These are phyloP conservation scores for Poeciliopsis turrubarensis DNA, from an alignment of 2,113 vertebrate species.

Conservation along the genomic window DNA sequence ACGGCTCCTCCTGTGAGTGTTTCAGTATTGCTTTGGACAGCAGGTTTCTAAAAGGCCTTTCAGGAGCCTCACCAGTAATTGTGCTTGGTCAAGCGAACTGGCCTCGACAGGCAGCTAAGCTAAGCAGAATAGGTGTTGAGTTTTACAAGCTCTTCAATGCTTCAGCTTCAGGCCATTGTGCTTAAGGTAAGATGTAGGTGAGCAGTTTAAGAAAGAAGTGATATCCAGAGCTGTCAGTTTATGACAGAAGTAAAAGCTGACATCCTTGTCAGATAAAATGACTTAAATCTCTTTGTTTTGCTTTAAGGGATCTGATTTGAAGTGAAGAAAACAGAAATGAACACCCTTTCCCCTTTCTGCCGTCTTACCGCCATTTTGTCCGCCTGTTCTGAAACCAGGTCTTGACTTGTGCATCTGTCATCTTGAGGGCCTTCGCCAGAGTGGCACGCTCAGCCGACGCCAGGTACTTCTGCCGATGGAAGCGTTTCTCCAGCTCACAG, in stretches of 20 bases:
- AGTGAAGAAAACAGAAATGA: background rate
- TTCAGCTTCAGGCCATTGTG: conserved; percentile 29
- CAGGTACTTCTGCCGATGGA: conserved; percentile 92
- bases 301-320: background rate
- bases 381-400: conserved; percentile 99
- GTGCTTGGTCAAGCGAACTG: conserved; percentile 81
- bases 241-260: background rate
- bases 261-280: conserved; percentile 12
- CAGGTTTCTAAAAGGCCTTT: conserved; percentile 79
- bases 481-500: conserved; percentile 98
- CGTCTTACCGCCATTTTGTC: conserved; percentile 95
- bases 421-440: conserved; percentile 93
- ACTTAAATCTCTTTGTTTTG: conserved; percentile 9
- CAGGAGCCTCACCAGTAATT: conserved; percentile 74
- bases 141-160: conserved; percentile 48
- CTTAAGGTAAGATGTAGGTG: conserved; percentile 26
- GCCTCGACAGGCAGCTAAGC: conserved; percentile 67
- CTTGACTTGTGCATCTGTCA: conserved; percentile 98
- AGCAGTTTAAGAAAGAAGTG: conserved; percentile 42
- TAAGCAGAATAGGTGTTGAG: conserved; percentile 74
- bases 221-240: conserved; percentile 17
- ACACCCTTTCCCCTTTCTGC: background rate
- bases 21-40: conserved; percentile 79
- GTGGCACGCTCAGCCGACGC: conserved; percentile 88
- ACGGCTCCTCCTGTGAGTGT: conserved; percentile 75